phyloP scores from a whole-genome alignment of 2,113 vertebrate genomes.

The Gnathonemus echidnorhynchus region DNA sequence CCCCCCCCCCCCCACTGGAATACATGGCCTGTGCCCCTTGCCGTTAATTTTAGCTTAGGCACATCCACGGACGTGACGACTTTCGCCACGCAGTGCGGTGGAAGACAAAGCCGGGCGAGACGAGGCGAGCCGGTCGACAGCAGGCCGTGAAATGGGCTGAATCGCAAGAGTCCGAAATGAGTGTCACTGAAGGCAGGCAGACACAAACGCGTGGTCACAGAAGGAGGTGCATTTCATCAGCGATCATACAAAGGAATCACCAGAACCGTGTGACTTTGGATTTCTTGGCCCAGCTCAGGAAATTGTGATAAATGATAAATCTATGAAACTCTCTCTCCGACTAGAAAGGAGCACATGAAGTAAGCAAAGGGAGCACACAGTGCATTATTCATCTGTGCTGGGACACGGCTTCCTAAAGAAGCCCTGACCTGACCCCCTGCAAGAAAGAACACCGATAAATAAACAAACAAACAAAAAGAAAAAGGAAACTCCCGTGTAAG shows the following conservation, averaged over 20 bases:
- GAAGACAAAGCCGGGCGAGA: not conserved
- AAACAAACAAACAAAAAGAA: not conserved
- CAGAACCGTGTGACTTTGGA: not conserved
- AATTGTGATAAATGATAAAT: constrained; percentile 17
- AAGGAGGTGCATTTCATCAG: not conserved
- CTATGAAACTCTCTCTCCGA: constrained; percentile 25
- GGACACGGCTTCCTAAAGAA: constrained; percentile 35
- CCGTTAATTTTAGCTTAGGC: not conserved
- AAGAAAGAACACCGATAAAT: not conserved
- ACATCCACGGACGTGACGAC: not conserved
- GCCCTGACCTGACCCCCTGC: not conserved
- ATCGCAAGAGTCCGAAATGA: not conserved
- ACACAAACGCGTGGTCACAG: not conserved
- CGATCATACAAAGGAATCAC: not conserved
- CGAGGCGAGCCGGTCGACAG: not conserved
- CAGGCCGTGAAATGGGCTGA: not conserved
- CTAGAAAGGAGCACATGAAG: constrained; percentile 11
- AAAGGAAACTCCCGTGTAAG: not conserved
- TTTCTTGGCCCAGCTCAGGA: not conserved
- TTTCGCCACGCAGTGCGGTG: not conserved
- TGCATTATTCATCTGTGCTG: constrained; percentile 43
- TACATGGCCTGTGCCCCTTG: not conserved
- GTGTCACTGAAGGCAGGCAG: not conserved
- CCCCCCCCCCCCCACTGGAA: not conserved
- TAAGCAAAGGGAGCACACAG: constrained; percentile 17